Evolutionary conservation across 2,113 vertebrate genomes (phyloP).

Genomic region (Turnix velox): DNA sequence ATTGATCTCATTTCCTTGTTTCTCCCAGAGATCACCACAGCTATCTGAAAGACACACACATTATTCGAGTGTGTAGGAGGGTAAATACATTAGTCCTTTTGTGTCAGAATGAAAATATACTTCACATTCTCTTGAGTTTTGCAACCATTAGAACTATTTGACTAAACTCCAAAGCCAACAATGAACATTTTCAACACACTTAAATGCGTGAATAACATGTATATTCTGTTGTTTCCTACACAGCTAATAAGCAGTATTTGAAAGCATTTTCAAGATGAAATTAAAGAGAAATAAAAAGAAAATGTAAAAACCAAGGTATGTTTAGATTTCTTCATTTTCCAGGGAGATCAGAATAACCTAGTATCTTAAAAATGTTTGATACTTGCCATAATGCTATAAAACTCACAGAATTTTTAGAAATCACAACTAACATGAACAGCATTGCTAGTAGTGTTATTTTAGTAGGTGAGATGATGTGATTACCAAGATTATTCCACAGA

Average conservation of each 20-base stretch:
- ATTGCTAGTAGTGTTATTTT: background rate
- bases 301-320: background rate
- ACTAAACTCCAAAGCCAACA: slow-evolving; percentile 42
- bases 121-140: slow-evolving; percentile 22
- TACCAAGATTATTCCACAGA: background rate
- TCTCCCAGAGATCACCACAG: background rate
- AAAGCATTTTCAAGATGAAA: background rate
- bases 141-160: background rate
- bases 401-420: background rate
- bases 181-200: background rate
- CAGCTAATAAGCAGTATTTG: background rate
- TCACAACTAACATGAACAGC: background rate
- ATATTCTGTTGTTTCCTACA: background rate
- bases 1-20: background rate
- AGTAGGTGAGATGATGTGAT: background rate
- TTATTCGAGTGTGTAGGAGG: background rate
- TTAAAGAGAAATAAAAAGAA: background rate
- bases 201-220: background rate
- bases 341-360: background rate
- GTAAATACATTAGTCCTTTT: background rate
- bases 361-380: background rate
- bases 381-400: background rate
- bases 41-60: background rate
- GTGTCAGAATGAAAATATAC: slow-evolving; percentile 27
- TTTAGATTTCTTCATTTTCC: background rate